Conservation (phyloP, 2,797 vertebrate species). For the Podargus strigoides region DNA sequence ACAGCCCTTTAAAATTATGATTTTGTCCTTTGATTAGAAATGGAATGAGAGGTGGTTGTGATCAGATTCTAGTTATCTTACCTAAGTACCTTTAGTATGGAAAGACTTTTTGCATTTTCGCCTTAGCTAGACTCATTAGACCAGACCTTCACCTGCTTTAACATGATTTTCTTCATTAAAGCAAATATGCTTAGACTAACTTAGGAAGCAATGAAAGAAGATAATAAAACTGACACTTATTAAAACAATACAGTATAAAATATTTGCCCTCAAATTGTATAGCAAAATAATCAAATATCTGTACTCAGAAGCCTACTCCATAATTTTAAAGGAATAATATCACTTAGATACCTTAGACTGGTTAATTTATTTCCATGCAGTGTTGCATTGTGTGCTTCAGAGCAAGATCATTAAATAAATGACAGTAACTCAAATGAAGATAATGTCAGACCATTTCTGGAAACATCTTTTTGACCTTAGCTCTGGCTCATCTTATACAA, state of each 20-base stretch:
- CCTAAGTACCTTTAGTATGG: neutral
- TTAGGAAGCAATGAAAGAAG: neutral
- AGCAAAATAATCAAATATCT: neutral
- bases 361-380: neutral
- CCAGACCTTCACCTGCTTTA: neutral
- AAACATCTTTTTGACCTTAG: neutral
- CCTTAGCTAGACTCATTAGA: neutral
- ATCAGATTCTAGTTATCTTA: neutral
- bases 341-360: neutral
- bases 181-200: neutral
- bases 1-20: neutral
- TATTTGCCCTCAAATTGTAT: neutral
- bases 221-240: neutral
- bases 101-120: neutral
- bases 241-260: neutral
- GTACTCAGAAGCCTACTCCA: neutral
- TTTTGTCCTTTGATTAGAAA: neutral
- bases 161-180: neutral
- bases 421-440: neutral
- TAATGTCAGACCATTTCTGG: neutral
- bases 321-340: neutral
- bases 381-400: neutral
- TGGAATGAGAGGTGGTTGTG: neutral
- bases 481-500: neutral
- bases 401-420: neutral